Evolutionary conservation across 2,113 vertebrate genomes (phyloP).

Genomic region (Cromileptes altivelis): DNA sequence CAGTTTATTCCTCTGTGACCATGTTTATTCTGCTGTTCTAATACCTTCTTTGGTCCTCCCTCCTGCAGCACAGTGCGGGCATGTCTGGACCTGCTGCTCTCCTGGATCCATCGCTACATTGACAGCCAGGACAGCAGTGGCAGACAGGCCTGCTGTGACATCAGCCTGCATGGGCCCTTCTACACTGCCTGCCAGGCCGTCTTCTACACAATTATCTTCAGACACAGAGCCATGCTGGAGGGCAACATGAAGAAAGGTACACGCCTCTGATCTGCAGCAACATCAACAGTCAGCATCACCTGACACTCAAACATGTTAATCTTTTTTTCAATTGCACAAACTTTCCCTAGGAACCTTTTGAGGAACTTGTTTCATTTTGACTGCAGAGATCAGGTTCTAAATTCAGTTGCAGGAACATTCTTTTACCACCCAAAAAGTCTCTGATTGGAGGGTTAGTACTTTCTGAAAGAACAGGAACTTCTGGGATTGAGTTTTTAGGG

Average conservation of each 20-base stretch:
- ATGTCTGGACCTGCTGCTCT: conserved; percentile 93
- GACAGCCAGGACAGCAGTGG: conserved; percentile 90
- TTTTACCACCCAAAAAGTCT: too few relatives aligned
- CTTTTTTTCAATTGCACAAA: too few relatives aligned
- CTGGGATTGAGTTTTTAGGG: too few relatives aligned
- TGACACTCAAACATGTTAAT: too few relatives aligned
- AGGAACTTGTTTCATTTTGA: too few relatives aligned
- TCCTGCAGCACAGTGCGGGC: conserved; percentile 91
- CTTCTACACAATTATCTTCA: conserved; percentile 94
- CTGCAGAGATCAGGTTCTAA: too few relatives aligned
- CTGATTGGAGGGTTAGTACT: too few relatives aligned
- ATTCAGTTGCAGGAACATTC: too few relatives aligned
- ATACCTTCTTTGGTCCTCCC: neutral
- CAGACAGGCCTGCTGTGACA: conserved; percentile 89
- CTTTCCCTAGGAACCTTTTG: too few relatives aligned
- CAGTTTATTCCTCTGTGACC: neutral
- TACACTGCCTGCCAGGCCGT: conserved; percentile 93
- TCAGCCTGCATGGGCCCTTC: conserved; percentile 93
- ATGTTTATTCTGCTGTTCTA: neutral
- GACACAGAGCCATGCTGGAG: conserved; percentile 91
- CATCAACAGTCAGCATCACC: too few relatives aligned
- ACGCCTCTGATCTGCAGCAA: neutral
- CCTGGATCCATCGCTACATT: conserved; percentile 94
- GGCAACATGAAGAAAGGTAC: conserved; percentile 93
- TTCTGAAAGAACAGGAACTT: too few relatives aligned